Evolutionary conservation across 2,888 invertebrate genomes (phyloP), one percentile per base, ranked within the genome.

Genomic region (Eudemis profundana): DNA sequence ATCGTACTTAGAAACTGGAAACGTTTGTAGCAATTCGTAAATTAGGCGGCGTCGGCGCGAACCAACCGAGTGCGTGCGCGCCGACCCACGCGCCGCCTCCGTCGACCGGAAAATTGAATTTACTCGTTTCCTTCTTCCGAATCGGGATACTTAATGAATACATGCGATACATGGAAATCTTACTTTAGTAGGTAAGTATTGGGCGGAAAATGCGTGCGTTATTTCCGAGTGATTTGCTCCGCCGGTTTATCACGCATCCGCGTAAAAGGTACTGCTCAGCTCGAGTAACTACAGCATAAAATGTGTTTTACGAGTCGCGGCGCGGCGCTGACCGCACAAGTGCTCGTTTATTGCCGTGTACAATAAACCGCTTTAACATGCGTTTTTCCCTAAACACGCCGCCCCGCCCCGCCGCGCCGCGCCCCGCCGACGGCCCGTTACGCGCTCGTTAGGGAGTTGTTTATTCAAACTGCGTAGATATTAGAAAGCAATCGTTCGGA

Each of bases 391-490:
- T 12, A 12, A 44, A 44, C 19, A 44, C 42, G 15, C 15, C 17
- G 33, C 29, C 29, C 29, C 29, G 29, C 29, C 2, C 29, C 29
- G 3, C 23, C 3, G 3, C 29, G 29, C 29, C 29, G 8, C 7
- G 29, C 29, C 29, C 29, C 0, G 5, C 33, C 33, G 7, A 21
- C 21, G 14, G 19, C 40, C 53, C 14, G 38, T 17, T 27, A n/a
- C n/a, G 21, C 40, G 56, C 63, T 63, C 56, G 63, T 57, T 56
- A 56, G 49, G 21, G 17, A 40, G 40, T 57, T 64, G 64, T 64
- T 64, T 64, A 64, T 64, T 51, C 64, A 50, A 33, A 40, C 64
- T 29, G 57, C 64, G 51, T 53, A 12, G 61, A 50, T 57, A 64
- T 64, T 64, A 64, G 57, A 27, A 51, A 64, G 57, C 64, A 17